Evolutionary conservation across 2,888 invertebrate species (phyloP).

Genomic region (Himalopsyche kuldschensis): DNA sequence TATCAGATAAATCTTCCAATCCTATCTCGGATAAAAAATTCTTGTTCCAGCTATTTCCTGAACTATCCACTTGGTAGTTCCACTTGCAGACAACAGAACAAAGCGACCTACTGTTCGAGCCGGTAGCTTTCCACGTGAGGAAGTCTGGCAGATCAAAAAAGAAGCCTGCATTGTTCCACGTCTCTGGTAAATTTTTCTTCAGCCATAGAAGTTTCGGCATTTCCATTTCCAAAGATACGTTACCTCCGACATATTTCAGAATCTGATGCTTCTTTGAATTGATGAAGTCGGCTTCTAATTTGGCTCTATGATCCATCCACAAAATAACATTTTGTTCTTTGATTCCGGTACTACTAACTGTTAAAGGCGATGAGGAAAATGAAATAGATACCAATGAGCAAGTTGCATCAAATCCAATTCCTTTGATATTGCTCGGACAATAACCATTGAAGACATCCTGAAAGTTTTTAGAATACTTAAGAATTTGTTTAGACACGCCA

Average conservation of each 20-base stretch:
- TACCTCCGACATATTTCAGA: conserved; percentile 85
- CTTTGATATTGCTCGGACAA: conserved; percentile 65
- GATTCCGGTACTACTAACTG: conserved; percentile 68
- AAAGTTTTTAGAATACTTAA: conserved; percentile 35
- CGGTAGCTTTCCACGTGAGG: conserved; percentile 90
- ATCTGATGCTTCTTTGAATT: conserved; percentile 75
- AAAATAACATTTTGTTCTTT: conserved; percentile 81
- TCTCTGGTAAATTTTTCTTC: conserved; percentile 69
- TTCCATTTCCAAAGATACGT: conserved; percentile 96
- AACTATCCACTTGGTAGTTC: conserved; percentile 76
- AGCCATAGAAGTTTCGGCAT: conserved; percentile 93
- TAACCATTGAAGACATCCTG: conserved; percentile 65
- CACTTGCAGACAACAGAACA: conserved; percentile 95
- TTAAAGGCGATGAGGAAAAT: conserved; percentile 66
- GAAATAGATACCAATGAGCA: conserved; percentile 88
- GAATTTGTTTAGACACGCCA: too few species aligned
- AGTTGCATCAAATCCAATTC: conserved; percentile 94
- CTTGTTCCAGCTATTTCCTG: conserved; percentile 68
- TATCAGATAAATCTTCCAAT: conserved; percentile 70
- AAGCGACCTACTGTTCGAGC: conserved; percentile 73
- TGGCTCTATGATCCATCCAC: conserved; percentile 93
- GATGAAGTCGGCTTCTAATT: conserved; percentile 76
- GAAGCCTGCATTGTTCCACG: conserved; percentile 71
- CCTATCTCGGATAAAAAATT: conserved; percentile 74
- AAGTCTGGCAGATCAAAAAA: conserved; percentile 94